Percentiles rank a stretch among this genome's conserved stretches.
Evolutionary conservation across 1,140 invertebrate genomes (phyloP).

Genomic region (Aplysia californica): DNA sequence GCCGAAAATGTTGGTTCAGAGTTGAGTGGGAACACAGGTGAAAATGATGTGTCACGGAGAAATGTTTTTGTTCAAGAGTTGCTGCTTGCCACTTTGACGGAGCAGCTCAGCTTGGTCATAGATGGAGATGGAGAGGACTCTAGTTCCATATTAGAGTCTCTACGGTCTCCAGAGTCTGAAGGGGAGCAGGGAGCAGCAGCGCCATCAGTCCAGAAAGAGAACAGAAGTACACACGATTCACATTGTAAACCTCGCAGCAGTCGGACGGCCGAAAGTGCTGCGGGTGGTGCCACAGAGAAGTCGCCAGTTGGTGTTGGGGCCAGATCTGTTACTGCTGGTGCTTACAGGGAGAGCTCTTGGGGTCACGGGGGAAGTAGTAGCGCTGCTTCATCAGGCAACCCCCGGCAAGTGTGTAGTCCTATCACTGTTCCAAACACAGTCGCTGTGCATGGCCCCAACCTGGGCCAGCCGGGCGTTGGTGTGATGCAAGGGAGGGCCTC

Average conservation of each 20-base stretch:
- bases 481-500: slow-evolving; percentile 20
- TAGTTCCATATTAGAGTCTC: slow-evolving; percentile 32
- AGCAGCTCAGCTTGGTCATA: slow-evolving; percentile 50
- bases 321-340: slow-evolving; percentile 31
- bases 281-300: slow-evolving; percentile 32
- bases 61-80: slow-evolving; percentile 79
- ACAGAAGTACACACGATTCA: slow-evolving; percentile 16
- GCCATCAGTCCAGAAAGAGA: slow-evolving; percentile 19
- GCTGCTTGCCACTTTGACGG: slow-evolving; percentile 74
- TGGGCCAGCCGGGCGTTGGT: slow-evolving; percentile 9
- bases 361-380: slow-evolving; percentile 37
- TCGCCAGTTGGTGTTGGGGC: slow-evolving; percentile 22
- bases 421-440: slow-evolving; percentile 19
- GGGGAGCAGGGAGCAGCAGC: slow-evolving; percentile 20
- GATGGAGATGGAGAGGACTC: slow-evolving; percentile 41
- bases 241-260: slow-evolving; percentile 25
- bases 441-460: neutral
- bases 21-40: slow-evolving; percentile 71
- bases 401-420: slow-evolving; percentile 37
- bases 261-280: slow-evolving; percentile 10
- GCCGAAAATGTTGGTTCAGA: slow-evolving; percentile 67
- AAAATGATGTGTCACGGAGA: slow-evolving; percentile 74
- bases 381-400: slow-evolving; percentile 41
- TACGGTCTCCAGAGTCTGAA: slow-evolving; percentile 36
- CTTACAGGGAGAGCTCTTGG: slow-evolving; percentile 31